Evolutionary conservation across 2,797 vertebrate genomes (phyloP).

Genomic region (Gymnodraco acuticeps): DNA sequence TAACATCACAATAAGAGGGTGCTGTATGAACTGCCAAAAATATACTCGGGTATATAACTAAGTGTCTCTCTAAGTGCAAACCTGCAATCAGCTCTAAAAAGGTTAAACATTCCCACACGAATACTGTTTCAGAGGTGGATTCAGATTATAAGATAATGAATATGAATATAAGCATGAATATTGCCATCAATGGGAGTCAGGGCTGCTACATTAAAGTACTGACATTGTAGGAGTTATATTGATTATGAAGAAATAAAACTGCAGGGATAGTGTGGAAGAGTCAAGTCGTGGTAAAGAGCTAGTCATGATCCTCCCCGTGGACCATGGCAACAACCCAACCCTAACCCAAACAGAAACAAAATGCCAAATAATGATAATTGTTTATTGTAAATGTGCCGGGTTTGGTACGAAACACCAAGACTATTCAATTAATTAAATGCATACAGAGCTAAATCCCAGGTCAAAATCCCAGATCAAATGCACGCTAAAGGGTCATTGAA

Average conservation of each 20-base stretch:
- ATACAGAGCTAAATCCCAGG: no score
- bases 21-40: constrained; percentile 5
- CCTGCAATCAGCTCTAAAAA: constrained; percentile 20
- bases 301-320: not conserved
- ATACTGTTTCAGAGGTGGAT: not conserved
- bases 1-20: not conserved
- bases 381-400: constrained; percentile 18
- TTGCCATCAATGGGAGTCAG: not conserved
- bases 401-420: constrained; percentile 4
- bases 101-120: constrained; percentile 28
- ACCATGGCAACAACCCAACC: no score
- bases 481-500: no score
- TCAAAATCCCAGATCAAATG: no score
- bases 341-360: no score
- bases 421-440: not conserved
- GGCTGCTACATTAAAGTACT: not conserved
- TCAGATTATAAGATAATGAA: not conserved
- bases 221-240: not conserved
- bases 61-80: constrained; percentile 35
- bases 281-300: constrained; percentile 42
- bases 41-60: constrained; percentile 1
- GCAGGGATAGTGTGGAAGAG: constrained; percentile 7
- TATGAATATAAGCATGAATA: no score
- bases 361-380: no score
- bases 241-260: not conserved